These are phyloP conservation scores for Acrobasis repandana DNA, from an alignment of 2,888 invertebrate genomes.

Conservation along the genomic window DNA sequence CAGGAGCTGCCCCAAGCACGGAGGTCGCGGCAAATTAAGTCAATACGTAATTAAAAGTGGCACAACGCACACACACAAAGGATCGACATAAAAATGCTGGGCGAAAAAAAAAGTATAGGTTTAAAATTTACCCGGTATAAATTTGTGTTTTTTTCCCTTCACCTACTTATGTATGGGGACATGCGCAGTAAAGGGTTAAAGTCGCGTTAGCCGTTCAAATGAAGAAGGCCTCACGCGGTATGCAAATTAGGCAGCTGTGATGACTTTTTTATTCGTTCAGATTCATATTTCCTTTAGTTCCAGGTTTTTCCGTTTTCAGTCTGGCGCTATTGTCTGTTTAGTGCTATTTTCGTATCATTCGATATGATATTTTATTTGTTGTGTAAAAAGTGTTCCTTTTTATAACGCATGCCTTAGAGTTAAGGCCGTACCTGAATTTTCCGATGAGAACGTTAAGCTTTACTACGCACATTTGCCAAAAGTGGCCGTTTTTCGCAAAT, in stretches of 20 bases:
- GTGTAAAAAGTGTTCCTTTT: too few relatives aligned
- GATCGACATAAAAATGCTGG: constrained; percentile 79
- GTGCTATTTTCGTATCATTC: constrained; percentile 38
- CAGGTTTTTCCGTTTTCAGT: constrained; percentile 47
- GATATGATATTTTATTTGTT: constrained; percentile 22
- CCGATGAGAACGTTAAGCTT: too few relatives aligned
- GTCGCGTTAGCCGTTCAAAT: constrained; percentile 38
- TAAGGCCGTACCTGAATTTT: too few relatives aligned
- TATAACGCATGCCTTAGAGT: too few relatives aligned
- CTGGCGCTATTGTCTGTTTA: constrained; percentile 43
- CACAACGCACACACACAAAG: constrained; percentile 79
- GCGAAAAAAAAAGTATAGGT: constrained; percentile 81
- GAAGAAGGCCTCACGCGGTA: constrained; percentile 8
- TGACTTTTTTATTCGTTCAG: constrained; percentile 38
- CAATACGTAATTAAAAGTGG: constrained; percentile 83
- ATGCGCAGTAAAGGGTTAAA: constrained; percentile 82
- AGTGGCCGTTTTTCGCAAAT: too few relatives aligned
- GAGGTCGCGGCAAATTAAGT: constrained; percentile 79
- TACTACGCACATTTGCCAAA: too few relatives aligned
- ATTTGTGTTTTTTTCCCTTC: constrained; percentile 81
- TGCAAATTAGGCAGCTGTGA: background rate
- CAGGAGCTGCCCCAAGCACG: constrained; percentile 54
- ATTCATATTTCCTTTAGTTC: constrained; percentile 53
- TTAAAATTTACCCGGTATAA: constrained; percentile 83
- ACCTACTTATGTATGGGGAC: constrained; percentile 78